Base-by-base conservation (phyloP, 2,797 vertebrate genomes). In the Apogon talboti region DNA sequence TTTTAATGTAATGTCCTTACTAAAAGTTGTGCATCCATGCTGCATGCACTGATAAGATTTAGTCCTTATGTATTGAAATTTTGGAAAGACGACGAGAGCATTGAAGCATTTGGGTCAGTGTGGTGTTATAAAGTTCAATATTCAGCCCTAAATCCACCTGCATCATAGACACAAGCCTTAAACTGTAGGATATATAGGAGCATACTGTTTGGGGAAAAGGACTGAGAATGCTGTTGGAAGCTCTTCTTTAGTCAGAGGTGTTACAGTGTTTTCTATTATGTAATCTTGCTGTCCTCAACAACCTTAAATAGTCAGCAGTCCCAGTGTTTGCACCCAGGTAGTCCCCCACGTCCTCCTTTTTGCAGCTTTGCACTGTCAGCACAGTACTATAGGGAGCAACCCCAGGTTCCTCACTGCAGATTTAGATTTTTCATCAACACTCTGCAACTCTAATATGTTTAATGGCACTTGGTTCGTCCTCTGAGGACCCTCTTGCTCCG, bases 301-400 rank as follows among this genome's bases (percentile, higher is more conserved):
- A 74, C 76, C 76, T 80, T 54, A 62, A 50, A 66, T 46, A 76
- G 78, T 87, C 83, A 87, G 89, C 86, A 87, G 66, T 61, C 71
- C 61, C 64, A 54, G 21, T 78, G 76, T 81, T 86, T 78, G 65
- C 74, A 71, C 68, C 69, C 68, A 89, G 86, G 84, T 88, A 81
- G 79, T 74, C 74, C 68, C 75, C 67, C 74, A 33, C 68, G 65
- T 47, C 74, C 65, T 74, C 53, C 5, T 40, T 18, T 50, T 37
- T 38, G 57, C 59, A 33, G 45, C 66, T 74, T 50, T 82, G 85
- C 87, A 52, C 47, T 2, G 61, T 87, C 87, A 89, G 90, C 91
- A 83, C 65, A 60, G 37, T 56, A 33, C 16, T 35, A 35, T 1
- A 46, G 59, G 58, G 76, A 90, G 72, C 54, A 65, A 79, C 70